These are phyloP conservation scores for Myotis brandtii DNA, from an alignment of 2,113 vertebrate genomes.

Conservation along the genomic window DNA sequence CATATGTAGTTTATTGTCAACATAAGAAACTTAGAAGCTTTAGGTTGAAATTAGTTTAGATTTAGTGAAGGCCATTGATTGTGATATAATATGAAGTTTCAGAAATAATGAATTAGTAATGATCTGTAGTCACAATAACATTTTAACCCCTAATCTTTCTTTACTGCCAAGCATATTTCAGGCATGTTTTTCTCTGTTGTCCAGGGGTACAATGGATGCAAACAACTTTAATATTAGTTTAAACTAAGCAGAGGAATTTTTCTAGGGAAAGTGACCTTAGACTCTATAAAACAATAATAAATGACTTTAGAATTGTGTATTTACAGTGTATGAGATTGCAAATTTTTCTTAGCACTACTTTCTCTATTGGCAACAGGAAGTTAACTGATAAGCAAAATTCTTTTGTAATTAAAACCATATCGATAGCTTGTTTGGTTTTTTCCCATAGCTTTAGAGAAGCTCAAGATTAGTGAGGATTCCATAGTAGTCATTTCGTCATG, in stretches of 20 bases:
- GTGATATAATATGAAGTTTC: constrained; percentile 27
- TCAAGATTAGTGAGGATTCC: not conserved
- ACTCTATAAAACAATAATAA: constrained; percentile 47
- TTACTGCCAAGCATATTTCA: constrained; percentile 46
- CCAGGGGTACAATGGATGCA: not conserved
- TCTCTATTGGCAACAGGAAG: constrained; percentile 28
- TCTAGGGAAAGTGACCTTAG: not conserved
- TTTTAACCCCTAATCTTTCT: constrained; percentile 52
- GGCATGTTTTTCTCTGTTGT: constrained; percentile 34
- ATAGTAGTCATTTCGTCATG: not conserved
- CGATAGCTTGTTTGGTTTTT: not conserved
- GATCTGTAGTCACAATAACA: not conserved
- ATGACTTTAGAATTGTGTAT: constrained; percentile 34
- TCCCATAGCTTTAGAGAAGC: not conserved
- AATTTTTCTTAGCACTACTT: constrained; percentile 31
- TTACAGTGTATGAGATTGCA: constrained; percentile 1
- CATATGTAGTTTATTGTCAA: not conserved
- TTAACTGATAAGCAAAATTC: constrained; percentile 5
- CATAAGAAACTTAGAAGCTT: constrained; percentile 24
- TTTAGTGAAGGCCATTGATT: constrained; percentile 40
- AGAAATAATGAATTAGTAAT: constrained; percentile 35
- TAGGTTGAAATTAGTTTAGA: constrained; percentile 39
- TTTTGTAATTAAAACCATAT: constrained; percentile 48
- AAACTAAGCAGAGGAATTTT: constrained; percentile 38
- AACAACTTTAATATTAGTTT: constrained; percentile 37